Conservation (phyloP, 1,140 invertebrate species). For the Lycorma delicatula region DNA sequence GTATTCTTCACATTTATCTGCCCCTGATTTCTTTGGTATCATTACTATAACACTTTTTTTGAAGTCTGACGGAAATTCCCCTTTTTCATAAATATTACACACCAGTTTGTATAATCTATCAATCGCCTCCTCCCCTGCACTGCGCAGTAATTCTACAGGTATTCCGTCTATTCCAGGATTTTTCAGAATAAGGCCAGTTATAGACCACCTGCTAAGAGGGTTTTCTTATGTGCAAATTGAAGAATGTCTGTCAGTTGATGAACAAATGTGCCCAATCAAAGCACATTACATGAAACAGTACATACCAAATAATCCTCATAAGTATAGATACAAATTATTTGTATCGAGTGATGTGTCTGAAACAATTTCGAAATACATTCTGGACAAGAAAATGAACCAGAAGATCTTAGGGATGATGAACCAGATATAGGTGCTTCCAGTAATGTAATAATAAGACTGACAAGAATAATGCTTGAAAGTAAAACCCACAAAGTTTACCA, state of each 20-base stretch:
- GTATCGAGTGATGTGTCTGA: not conserved
- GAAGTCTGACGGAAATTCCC: no score
- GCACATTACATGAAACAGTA: not conserved
- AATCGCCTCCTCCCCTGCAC: no score
- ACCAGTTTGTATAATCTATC: no score
- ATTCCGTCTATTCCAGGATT: no score
- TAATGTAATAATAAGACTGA: constrained; percentile 22
- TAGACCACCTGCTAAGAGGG: not conserved
- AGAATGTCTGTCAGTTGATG: not conserved
- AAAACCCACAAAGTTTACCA: constrained; percentile 21
- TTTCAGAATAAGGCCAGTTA: not conserved
- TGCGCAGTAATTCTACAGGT: no score
- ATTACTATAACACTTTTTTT: no score
- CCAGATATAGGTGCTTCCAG: constrained; percentile 19
- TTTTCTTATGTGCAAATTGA: not conserved
- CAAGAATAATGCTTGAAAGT: constrained; percentile 14
- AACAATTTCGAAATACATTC: not conserved
- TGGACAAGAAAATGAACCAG: not conserved
- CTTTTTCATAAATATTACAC: no score
- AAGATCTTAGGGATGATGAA: constrained; percentile 5
- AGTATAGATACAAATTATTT: not conserved
- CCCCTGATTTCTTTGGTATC: no score
- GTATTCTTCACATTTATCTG: no score
- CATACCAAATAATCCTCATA: not conserved
- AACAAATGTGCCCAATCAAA: not conserved